Base-by-base conservation (phyloP, 2,888 invertebrate genomes). In the Agrochola lychnidis region DNA sequence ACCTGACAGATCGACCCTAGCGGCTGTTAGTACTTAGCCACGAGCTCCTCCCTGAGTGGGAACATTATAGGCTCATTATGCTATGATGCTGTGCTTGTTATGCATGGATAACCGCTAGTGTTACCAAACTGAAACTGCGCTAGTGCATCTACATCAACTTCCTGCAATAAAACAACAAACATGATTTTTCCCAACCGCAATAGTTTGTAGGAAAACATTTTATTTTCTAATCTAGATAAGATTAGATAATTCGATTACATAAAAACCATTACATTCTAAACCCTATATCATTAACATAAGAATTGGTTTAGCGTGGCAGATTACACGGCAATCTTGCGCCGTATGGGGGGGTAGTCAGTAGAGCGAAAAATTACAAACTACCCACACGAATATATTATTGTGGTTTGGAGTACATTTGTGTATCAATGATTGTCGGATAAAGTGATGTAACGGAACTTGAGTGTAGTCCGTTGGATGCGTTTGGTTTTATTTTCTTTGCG, bases 291-390 rank as follows among this genome's bases (percentile, higher is more conserved):
- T 63, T 81, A 30, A 0, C 5, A 76, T 82, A 81, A 59, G 70
- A 66, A 51, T 79, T 40, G 48, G 3, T 75, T 82, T 80, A 1
- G 57, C 30, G 7, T 84, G 80, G 74, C n/a, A 30, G n/a, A 25
- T 48, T 71, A 22, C 25, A 25, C 53, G 22, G 73, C 40, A 76
- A 72, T 76, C 73, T 73, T 72, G 64, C 67, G 48, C 59, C 19
- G 68, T 77, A 66, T 73, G 61, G 53, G 53, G 45, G 76, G 83
- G 85, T 83, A 81, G 78, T 75, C 92, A 92, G 73, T 88, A 84
- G 92, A 93, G 92, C 93, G 91, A 90, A 79, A 90, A 93, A 93
- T 93, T 90, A 88, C 76, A 82, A 72, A 85, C 88, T 89, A 81
- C 83, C 82, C 83, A 84, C 88, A 86, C 78, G 82, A 84, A 84